Percentiles rank a stretch among this genome's conserved stretches.
These are phyloP conservation scores for Hoplodrina ambigua DNA, from an alignment of 2,888 invertebrate species.

Conservation along the genomic window DNA sequence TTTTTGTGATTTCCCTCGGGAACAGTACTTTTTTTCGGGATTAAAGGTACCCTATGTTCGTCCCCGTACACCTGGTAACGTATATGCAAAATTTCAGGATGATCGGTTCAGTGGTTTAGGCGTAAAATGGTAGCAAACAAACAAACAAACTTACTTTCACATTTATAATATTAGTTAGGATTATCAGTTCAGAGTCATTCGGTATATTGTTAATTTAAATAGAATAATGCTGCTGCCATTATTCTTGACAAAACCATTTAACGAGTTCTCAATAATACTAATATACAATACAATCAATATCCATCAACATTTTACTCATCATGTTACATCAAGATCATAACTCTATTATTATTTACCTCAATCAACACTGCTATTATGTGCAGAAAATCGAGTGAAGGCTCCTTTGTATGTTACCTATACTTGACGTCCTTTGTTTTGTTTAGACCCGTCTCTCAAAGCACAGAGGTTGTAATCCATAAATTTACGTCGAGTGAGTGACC, in stretches of 20 bases:
- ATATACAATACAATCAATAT: slow-evolving; percentile 18
- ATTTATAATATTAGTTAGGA: too few relatives aligned
- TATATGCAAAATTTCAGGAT: too few relatives aligned
- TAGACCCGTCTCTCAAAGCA: slow-evolving; percentile 19
- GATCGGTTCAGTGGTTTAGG: too few relatives aligned
- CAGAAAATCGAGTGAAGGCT: slow-evolving; percentile 32
- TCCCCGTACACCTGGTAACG: too few relatives aligned
- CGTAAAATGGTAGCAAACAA: too few relatives aligned
- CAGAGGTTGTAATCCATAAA: slow-evolving; percentile 37
- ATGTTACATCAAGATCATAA: slow-evolving; percentile 16
- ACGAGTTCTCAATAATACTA: not conserved
- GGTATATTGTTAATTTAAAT: not conserved
- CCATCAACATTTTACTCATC: slow-evolving; percentile 15
- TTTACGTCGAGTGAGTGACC: slow-evolving; percentile 20
- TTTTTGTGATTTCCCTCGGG: too few relatives aligned
- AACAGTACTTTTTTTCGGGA: too few relatives aligned
- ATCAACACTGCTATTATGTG: slow-evolving; percentile 30
- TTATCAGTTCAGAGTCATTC: not conserved
- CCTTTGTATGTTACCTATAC: slow-evolving; percentile 34
- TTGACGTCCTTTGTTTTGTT: slow-evolving; percentile 36
- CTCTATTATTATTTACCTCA: slow-evolving; percentile 35
- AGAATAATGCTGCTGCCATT: not conserved
- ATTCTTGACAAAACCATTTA: not conserved
- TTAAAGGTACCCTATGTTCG: too few relatives aligned
- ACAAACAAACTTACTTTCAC: too few relatives aligned